These are phyloP conservation scores for Xestia c-nigrum DNA, from an alignment of 2,888 invertebrate genomes.

Conservation along the genomic window DNA sequence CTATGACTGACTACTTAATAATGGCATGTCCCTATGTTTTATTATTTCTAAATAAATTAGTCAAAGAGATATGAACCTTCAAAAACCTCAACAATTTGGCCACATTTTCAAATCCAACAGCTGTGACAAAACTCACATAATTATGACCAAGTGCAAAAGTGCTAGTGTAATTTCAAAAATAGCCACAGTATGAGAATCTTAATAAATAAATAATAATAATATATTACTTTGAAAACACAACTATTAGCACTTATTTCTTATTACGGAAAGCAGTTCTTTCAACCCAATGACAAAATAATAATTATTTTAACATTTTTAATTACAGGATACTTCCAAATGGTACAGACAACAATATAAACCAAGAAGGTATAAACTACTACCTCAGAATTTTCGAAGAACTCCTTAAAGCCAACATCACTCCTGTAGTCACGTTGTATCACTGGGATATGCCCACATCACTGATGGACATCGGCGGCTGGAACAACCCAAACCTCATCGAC, in stretches of 20 bases:
- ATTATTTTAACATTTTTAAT: too few species aligned
- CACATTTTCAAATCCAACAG: too few species aligned
- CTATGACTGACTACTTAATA: too few species aligned
- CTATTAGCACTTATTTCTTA: neutral
- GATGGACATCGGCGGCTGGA: constrained; percentile 89
- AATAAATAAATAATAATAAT: neutral
- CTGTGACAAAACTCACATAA: too few species aligned
- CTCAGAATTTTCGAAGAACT: constrained; percentile 93
- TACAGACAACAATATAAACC: constrained; percentile 92
- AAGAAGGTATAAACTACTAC: constrained; percentile 94
- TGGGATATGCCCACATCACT: constrained; percentile 90
- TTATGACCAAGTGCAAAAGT: too few species aligned
- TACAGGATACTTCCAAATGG: constrained; percentile 93
- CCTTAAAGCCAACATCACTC: constrained; percentile 91
- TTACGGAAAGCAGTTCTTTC: neutral
- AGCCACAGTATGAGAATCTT: neutral
- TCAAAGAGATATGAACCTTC: too few species aligned
- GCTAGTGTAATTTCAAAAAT: neutral
- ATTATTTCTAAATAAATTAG: too few species aligned
- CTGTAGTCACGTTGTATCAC: constrained; percentile 92
- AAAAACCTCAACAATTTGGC: too few species aligned
- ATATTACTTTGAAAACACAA: too few species aligned
- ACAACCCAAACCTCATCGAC: constrained; percentile 87
- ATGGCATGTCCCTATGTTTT: too few species aligned
- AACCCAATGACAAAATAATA: neutral